These are phyloP conservation scores for Vultur gryphus DNA, from an alignment of 2,797 vertebrate genomes.

Conservation along the genomic window DNA sequence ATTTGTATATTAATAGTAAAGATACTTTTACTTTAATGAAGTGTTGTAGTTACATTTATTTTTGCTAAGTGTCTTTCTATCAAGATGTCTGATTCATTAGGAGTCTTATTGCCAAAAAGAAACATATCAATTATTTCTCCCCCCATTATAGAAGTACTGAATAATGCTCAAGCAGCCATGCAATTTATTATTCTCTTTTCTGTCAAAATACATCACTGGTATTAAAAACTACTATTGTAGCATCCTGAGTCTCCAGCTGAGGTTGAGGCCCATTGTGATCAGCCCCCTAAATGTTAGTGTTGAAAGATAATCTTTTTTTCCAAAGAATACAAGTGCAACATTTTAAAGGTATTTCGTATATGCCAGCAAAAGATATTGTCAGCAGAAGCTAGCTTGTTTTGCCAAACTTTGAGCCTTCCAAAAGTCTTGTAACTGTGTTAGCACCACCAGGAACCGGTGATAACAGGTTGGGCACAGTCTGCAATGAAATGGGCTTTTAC, in stretches of 20 bases:
- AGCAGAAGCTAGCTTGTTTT: neutral
- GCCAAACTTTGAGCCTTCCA: neutral
- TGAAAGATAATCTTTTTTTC: neutral
- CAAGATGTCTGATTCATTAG: neutral
- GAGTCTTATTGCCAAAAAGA: neutral
- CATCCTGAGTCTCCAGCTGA: neutral
- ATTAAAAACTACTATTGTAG: neutral
- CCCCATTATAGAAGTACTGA: neutral
- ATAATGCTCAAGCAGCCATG: neutral
- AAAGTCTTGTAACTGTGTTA: neutral
- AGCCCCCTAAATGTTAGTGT: neutral
- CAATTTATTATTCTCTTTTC: slow-evolving; percentile 11
- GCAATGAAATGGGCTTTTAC: neutral
- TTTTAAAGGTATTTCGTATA: neutral
- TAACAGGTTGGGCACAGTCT: accelerated
- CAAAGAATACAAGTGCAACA: neutral
- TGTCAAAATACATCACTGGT: slow-evolving; percentile 18
- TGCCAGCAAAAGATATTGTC: neutral
- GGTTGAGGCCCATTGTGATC: neutral
- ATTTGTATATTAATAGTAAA: slow-evolving; percentile 85
- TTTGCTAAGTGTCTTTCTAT: slow-evolving; percentile 41
- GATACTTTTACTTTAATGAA: slow-evolving; percentile 81
- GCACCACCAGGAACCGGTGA: neutral
- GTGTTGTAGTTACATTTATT: slow-evolving; percentile 69
- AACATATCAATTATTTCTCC: neutral